Evolutionary conservation across 2,113 vertebrate species (phyloP), one percentile per base, ranked within the genome.

Genomic region (Cephalopterus ornatus): DNA sequence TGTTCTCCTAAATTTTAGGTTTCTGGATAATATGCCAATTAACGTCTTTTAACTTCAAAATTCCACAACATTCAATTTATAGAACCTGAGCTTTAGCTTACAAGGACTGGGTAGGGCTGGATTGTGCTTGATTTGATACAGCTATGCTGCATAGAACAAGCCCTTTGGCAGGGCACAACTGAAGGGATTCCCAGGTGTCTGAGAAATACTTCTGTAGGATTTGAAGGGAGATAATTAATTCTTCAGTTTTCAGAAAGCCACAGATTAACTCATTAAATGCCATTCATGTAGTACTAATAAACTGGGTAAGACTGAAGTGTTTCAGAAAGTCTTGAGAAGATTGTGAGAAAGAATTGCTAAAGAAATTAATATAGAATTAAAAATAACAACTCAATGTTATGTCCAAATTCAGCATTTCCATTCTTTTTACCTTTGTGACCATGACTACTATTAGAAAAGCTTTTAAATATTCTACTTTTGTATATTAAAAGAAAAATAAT

Each of bases 341-440:
- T 17, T 41, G 12, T 30, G 17, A 71, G 28, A 74, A 77, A 74
- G 49, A 58, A 32, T 17, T 0, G 0, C 8, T 13, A 35, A n/a
- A 75, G 53, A 58, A 85, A 59, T 20, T 12, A 67, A 55, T 46
- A 28, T 6, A 28, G 1, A 14, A 46, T 14, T 37, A 28, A 80
- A 91, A 67, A 59, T 15, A 50, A 28, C 14, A 67, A 20, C 5
- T 59, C 6, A 10, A 1, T 18, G 2, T 42, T 39, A 23, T 12
- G 10, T 53, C 37, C 14, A 37, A 71, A 75, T 76, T 63, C 33
- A 47, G 8, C 4, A 59, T 83, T 76, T 83, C 6, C 53, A 3
- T 65, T 92, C 33, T 68, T 22, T 59, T 72, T 82, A 32, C 1
- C 6, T 14, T 55, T 67, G 24, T 42, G 28, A 37, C 8, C 4